Base-by-base conservation (phyloP, 1,140 invertebrate genomes). In the Drosophila chauvacae region DNA sequence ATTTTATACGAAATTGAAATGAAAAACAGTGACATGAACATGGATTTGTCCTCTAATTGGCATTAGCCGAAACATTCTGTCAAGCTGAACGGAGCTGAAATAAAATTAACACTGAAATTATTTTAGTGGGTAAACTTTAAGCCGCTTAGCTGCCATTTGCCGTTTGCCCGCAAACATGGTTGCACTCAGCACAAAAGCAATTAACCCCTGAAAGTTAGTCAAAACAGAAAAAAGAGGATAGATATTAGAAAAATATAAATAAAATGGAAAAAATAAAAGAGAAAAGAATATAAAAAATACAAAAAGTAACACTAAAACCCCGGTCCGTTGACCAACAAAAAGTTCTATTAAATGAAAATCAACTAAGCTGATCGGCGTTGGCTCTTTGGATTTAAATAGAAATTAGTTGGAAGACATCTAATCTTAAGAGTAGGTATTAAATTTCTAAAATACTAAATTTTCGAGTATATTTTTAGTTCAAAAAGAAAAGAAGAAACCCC, bases 31-130 rank as follows among this genome's bases (percentile, higher is more conserved):
- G 44, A 42, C n/a, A 56, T 45, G 39, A 33, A 70, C 45, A 69
- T 50, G 48, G 26, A 50, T 33, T 69, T 69, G 42, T 20, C 39
- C 76, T 66, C 84, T 87, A 87, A 87, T 87, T 87, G 84, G 77
- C 80, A 87, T 88, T 87, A 88, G 76, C 14, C 35, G 42, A 70
- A 78, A 77, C 39, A 77, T 77, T 77, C 57, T 39, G 26, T 56
- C 53, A 56, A 39, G 53, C 53, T 39, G 53, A 55, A 23, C 33
- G 33, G 4, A 53, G 51, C 7, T 10, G 20, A 55, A 87, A 80
- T 77, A 88, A 77, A 87, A 87, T 88, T 77, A 88, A 87, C 84
- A 87, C 77, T 72, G 84, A 87, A 87, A 80, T 84, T 88, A 88
- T 87, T 87, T 87, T 80, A 87, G 77, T 68, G 77, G 20, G 62